These are phyloP conservation scores for Alligator sinensis DNA, from an alignment of 2,113 vertebrate species.

Conservation along the genomic window DNA sequence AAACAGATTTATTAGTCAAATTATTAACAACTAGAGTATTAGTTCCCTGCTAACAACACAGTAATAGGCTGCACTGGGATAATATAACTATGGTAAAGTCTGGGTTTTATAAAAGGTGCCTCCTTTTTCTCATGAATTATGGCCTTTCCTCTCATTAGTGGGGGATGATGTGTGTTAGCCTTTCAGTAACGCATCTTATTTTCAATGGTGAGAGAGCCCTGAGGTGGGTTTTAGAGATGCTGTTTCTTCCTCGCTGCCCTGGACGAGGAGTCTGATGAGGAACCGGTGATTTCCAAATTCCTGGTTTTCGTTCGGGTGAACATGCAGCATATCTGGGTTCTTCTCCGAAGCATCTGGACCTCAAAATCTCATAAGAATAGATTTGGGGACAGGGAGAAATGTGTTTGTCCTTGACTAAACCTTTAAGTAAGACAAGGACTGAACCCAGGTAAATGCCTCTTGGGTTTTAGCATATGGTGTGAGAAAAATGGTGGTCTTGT, in stretches of 20 bases:
- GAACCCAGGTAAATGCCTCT: neutral
- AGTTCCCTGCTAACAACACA: conserved; percentile 53
- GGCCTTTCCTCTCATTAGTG: neutral
- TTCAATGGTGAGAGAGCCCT: neutral
- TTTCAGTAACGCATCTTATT: neutral
- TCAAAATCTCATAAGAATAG: neutral
- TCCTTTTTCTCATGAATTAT: accelerated
- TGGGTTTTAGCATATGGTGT: neutral
- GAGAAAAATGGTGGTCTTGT: neutral
- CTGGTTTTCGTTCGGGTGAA: neutral
- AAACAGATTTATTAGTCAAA: conserved; percentile 57
- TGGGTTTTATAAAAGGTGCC: accelerated
- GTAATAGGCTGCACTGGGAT: conserved; percentile 9
- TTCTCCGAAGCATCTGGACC: neutral
- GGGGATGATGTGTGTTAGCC: neutral
- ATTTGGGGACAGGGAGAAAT: neutral
- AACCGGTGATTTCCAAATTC: neutral
- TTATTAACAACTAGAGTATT: conserved; percentile 34
- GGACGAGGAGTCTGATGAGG: neutral
- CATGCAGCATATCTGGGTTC: neutral
- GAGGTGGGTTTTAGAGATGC: neutral
- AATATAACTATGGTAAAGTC: neutral
- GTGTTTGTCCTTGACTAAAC: neutral
- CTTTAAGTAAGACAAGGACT: neutral
- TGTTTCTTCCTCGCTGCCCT: neutral